These are phyloP conservation scores for Halcyon badia DNA, from an alignment of 2,797 vertebrate genomes.

Conservation along the genomic window DNA sequence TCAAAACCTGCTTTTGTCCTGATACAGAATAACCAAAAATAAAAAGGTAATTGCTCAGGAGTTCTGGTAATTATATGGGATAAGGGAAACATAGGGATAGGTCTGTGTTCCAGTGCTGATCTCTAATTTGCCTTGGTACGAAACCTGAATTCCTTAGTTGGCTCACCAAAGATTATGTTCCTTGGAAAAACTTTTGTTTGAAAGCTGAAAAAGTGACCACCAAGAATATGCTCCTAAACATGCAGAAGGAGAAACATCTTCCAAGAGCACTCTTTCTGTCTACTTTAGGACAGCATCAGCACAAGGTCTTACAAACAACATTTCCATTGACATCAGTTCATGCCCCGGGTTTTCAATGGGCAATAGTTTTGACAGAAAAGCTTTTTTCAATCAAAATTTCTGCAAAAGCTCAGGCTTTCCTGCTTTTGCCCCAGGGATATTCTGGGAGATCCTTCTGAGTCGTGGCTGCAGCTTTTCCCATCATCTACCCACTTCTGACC, in stretches of 20 bases:
- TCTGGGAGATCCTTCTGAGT: neutral
- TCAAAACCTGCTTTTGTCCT: neutral
- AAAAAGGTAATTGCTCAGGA: neutral
- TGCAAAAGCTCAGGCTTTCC: neutral
- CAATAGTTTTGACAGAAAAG: neutral
- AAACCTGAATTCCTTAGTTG: neutral
- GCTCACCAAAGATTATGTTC: neutral
- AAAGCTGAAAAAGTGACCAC: neutral
- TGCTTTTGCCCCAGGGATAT: neutral
- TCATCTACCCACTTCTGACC: neutral
- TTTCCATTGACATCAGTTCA: neutral
- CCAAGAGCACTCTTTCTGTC: neutral
- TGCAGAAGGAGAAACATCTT: neutral
- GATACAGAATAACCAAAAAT: neutral
- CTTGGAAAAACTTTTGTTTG: neutral
- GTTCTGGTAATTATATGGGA: neutral
- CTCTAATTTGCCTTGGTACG: neutral
- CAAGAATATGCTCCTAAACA: neutral
- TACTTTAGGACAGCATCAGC: neutral
- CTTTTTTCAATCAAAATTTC: neutral
- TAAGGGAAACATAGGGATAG: neutral
- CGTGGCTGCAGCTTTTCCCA: neutral
- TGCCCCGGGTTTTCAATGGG: rapidly evolving
- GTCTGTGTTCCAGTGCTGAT: neutral
- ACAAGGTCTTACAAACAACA: neutral